A percentile compares a stretch with the other conserved stretches of the same genome.
Conservation (phyloP, 2,888 invertebrate species). For the Heliconius ismenius region DNA sequence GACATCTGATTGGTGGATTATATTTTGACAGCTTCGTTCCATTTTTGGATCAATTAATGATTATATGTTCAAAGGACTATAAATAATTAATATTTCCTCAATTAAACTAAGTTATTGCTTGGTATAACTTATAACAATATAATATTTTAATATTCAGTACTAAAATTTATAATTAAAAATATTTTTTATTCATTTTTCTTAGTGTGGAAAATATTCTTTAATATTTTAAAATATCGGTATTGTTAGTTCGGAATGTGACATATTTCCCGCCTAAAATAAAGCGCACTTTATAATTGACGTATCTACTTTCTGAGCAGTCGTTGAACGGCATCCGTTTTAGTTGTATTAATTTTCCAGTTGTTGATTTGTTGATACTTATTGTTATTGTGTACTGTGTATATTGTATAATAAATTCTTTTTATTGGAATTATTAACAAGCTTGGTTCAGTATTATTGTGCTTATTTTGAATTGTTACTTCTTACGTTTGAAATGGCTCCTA, state of each 20-base stretch:
- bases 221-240: neutral
- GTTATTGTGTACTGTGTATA: neutral
- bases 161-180: neutral
- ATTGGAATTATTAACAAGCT: neutral
- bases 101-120: neutral
- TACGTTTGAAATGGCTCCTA: slow-evolving; percentile 56
- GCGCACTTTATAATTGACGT: neutral
- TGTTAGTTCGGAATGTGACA: slow-evolving; percentile 37
- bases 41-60: neutral
- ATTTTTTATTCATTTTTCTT: neutral
- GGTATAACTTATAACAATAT: neutral
- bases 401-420: neutral
- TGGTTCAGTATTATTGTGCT: neutral
- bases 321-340: neutral
- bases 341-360: neutral
- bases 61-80: neutral
- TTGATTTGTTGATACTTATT: neutral
- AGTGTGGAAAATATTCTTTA: neutral
- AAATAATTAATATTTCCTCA: neutral
- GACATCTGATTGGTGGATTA: slow-evolving; percentile 6
- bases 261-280: slow-evolving; percentile 43
- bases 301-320: neutral
- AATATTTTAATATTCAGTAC: neutral
- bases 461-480: neutral
- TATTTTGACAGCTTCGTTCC: slow-evolving; percentile 1